Evolutionary conservation across 2,888 invertebrate genomes (phyloP).

Genomic region (Anodontia alba): DNA sequence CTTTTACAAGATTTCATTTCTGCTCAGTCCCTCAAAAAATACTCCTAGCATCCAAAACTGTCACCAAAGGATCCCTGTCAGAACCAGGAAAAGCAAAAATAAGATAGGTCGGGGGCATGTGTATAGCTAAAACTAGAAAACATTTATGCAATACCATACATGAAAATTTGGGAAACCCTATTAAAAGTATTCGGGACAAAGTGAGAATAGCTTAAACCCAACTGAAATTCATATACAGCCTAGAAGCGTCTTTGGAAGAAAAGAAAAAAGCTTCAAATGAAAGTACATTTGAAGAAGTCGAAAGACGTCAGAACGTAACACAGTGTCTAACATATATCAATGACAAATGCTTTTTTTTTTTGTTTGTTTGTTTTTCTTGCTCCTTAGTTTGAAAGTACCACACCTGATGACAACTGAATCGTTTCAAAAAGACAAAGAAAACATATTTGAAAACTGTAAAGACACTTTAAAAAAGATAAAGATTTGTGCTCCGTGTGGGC

Average conservation of each 20-base stretch:
- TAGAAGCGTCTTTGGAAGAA: neutral
- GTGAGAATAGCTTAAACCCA: neutral
- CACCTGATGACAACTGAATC: neutral
- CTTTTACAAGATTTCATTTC: neutral
- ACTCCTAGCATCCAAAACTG: neutral
- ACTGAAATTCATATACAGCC: neutral
- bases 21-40: neutral
- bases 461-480: neutral
- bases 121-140: constrained; percentile 32
- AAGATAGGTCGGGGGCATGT: constrained; percentile 44
- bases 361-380: constrained; percentile 34
- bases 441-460: constrained; percentile 31
- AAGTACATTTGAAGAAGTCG: constrained; percentile 39
- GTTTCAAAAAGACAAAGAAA: constrained; percentile 2
- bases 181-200: neutral
- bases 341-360: constrained; percentile 30
- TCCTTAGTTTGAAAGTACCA: neutral
- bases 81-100: constrained; percentile 40
- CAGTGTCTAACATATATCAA: constrained; percentile 35
- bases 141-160: constrained; percentile 10
- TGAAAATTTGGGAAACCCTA: constrained; percentile 20
- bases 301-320: constrained; percentile 35
- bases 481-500: neutral
- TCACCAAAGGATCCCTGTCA: neutral
- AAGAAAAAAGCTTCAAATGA: constrained; percentile 11